These are phyloP conservation scores for Nephotettix cincticeps DNA, from an alignment of 1,140 invertebrate species.

Conservation along the genomic window DNA sequence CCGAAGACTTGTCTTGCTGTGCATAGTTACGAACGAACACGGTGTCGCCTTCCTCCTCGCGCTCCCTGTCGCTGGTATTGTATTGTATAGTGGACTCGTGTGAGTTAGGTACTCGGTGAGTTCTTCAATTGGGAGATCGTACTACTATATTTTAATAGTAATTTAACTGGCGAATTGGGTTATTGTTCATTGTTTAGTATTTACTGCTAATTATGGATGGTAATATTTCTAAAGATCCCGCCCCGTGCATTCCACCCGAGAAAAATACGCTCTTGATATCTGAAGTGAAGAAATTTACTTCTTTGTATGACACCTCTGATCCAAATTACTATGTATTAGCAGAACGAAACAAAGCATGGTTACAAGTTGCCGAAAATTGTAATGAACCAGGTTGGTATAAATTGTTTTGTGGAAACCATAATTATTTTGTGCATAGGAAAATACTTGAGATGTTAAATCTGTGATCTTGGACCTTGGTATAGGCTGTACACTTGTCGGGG, in stretches of 20 bases:
- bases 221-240: neutral
- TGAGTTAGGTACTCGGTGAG: no score
- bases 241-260: neutral
- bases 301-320: neutral
- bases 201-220: no score
- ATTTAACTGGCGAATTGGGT: no score
- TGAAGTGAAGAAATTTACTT: neutral
- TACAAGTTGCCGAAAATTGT: neutral
- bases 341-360: neutral
- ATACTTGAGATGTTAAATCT: neutral
- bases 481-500: neutral
- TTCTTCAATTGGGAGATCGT: no score
- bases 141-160: no score
- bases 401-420: neutral
- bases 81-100: no score
- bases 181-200: no score
- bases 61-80: no score
- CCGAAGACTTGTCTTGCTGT: no score
- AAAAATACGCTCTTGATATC: neutral
- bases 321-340: neutral
- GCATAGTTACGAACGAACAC: no score
- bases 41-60: no score
- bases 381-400: neutral
- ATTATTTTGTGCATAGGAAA: neutral
- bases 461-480: neutral